Conservation (phyloP, 2,797 vertebrate species). For the Glyptemys insculpta region DNA sequence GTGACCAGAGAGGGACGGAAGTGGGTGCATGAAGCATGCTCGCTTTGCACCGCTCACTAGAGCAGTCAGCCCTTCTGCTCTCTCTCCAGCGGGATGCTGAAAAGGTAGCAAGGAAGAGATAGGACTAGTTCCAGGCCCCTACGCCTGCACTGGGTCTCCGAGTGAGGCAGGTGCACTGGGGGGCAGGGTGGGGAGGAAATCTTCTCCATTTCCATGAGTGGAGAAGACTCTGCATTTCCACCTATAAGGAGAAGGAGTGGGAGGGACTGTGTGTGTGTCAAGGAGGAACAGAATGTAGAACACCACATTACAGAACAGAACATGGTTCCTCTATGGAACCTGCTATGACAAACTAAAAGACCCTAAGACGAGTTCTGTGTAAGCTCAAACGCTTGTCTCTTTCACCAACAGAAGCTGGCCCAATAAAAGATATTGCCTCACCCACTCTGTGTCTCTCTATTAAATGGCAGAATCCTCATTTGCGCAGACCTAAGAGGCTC, state of each 20-base stretch:
- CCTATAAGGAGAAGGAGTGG: neutral
- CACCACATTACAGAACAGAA: neutral
- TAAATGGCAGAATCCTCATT: neutral
- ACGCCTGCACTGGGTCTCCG: neutral
- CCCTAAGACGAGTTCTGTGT: neutral
- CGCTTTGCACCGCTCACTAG: neutral
- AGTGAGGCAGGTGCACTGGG: neutral
- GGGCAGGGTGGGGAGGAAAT: neutral
- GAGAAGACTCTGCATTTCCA: neutral
- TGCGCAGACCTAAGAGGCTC: neutral
- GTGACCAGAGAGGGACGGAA: neutral
- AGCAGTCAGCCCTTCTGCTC: neutral
- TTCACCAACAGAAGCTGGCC: neutral
- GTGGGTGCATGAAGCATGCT: conserved; percentile 21
- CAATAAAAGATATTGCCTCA: neutral
- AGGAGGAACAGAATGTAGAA: neutral
- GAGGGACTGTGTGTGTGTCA: neutral
- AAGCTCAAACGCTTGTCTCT: neutral
- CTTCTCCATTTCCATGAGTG: neutral
- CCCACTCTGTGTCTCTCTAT: neutral
- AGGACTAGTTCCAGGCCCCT: neutral
- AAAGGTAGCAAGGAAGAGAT: neutral
- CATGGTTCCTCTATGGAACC: neutral
- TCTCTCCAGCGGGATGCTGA: neutral
- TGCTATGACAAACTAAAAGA: conserved; percentile 1